Evolutionary conservation across 2,797 vertebrate genomes (phyloP).

Genomic region (Poeciliopsis presidionis): DNA sequence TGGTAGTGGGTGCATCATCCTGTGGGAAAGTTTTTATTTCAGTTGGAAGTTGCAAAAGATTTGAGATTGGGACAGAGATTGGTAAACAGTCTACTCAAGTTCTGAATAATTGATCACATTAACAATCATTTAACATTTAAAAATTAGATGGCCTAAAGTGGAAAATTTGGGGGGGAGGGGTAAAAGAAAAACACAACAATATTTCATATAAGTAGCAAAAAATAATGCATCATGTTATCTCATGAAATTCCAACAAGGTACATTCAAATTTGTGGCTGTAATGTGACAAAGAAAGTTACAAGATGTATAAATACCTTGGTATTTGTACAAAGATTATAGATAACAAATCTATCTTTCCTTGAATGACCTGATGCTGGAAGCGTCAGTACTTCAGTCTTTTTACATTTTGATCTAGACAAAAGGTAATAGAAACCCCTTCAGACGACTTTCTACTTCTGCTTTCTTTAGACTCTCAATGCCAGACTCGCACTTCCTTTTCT

Average conservation of each 20-base stretch:
- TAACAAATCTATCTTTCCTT: neutral
- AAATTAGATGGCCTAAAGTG: too few relatives aligned
- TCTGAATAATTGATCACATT: too few relatives aligned
- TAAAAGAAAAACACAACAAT: too few relatives aligned
- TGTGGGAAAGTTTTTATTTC: too few relatives aligned
- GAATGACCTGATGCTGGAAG: neutral
- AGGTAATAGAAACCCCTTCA: neutral
- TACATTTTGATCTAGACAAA: neutral
- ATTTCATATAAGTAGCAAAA: too few relatives aligned
- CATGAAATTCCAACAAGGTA: neutral
- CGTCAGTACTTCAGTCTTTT: neutral
- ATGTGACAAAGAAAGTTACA: neutral
- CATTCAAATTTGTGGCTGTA: neutral
- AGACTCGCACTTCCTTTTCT: constrained; percentile 14
- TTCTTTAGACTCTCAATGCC: neutral
- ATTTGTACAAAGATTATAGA: too few relatives aligned
- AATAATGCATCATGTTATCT: neutral
- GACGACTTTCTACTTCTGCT: neutral
- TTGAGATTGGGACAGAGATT: neutral
- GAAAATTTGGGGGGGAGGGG: too few relatives aligned
- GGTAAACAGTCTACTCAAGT: too few relatives aligned
- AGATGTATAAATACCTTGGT: neutral
- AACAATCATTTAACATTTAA: too few relatives aligned
- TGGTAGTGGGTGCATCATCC: neutral
- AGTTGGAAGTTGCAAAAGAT: neutral